Conservation (phyloP, 2,888 invertebrate species). For the Cephus spinipes region DNA sequence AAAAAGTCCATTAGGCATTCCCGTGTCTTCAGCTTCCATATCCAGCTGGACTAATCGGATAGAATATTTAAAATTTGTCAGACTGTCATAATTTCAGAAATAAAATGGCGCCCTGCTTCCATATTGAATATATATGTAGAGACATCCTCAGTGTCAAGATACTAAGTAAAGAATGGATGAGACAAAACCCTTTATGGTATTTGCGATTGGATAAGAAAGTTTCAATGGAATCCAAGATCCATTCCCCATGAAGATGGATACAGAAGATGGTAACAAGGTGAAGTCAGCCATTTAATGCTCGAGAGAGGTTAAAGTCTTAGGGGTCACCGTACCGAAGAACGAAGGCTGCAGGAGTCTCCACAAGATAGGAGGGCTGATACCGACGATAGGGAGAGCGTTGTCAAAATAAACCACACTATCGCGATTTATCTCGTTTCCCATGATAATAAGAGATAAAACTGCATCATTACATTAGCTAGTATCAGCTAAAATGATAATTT, state of each 20-base stretch:
- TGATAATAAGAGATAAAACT: conserved; percentile 68
- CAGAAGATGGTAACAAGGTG: background rate
- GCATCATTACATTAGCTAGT: conserved; percentile 67
- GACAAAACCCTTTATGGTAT: background rate
- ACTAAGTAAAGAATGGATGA: background rate
- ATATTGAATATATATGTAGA: background rate
- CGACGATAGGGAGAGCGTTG: conserved; percentile 53
- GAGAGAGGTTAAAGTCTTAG: background rate
- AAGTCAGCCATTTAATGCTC: background rate
- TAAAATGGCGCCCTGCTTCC: background rate
- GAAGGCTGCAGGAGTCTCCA: conserved; percentile 1
- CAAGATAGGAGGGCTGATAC: conserved; percentile 47
- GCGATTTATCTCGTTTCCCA: conserved; percentile 68
- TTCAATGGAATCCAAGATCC: background rate
- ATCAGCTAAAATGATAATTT: conserved; percentile 68
- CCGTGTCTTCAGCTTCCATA: background rate
- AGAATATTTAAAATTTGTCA: background rate
- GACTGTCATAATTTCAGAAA: background rate
- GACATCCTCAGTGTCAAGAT: background rate
- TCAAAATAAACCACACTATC: conserved; percentile 67
- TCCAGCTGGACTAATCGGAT: background rate
- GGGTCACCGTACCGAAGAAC: background rate
- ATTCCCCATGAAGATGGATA: background rate
- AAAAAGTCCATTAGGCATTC: too few relatives aligned
- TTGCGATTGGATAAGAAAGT: background rate